Evolutionary conservation across 2,797 vertebrate genomes (phyloP), one percentile per base, ranked within the genome.

Genomic region (Nyctibius grandis): DNA sequence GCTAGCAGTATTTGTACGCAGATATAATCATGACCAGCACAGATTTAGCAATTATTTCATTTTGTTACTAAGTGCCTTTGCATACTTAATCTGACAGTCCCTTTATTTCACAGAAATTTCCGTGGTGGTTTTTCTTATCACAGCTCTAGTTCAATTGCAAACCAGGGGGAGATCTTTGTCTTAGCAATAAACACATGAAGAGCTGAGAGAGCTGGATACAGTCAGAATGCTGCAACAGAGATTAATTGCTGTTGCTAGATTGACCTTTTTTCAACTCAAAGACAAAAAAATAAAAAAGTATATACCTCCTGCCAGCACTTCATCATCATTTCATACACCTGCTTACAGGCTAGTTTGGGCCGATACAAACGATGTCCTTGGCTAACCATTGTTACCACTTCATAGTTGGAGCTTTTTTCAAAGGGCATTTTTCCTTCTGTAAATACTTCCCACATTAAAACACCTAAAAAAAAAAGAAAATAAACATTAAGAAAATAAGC

Each of bases 361-460:
- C 98, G 98, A 96, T 97, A 98, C 16, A 99, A 98, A 29, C 99
- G 98, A 86, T 98, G 98, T 53, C 99, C 99, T 38, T 98, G 97
- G 33, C 98, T 98, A 48, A 99, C 98, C 98, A 99, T 97, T 11
- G 97, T 98, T 42, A 99, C 99, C 38, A 99, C 99, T 97, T 99
- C 98, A 13, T 99, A 98, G 94, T 99, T 99, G 56, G 98, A 98
- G 81, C 97, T 98, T 72, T 98, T 98, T 45, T 99, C 99, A 73
- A 99, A 99, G 1, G 99, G 99, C 98, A 99, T 99, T 61, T 98
- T 98, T 33, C 99, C 99, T 95, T 99, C 99, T 0, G 99, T 99
- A 96, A 99, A 99, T 12, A 99, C 98, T 97, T 99, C 99, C 99
- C 99, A 99, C 99, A 99, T 99, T 88, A 99, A 85, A 94, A 99